Conservation (phyloP, 2,888 invertebrate species). For the Rhynchonema sp. region DNA sequence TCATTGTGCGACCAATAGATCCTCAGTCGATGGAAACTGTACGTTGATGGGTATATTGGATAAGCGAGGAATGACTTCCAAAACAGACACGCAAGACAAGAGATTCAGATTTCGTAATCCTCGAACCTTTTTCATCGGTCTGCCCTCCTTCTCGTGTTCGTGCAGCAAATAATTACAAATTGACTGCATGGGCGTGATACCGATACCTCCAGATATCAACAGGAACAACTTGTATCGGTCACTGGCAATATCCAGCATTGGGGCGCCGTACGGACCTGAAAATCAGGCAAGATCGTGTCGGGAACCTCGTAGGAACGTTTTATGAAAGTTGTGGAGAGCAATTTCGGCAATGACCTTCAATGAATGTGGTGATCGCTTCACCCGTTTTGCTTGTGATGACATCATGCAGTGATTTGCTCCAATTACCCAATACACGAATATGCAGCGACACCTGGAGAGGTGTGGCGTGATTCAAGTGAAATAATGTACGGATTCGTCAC, state of each 20-base stretch:
- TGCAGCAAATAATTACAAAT: slow-evolving; percentile 1
- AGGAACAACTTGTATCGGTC: background rate
- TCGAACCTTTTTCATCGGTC: slow-evolving; percentile 4
- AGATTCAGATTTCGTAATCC: background rate
- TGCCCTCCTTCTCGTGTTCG: background rate
- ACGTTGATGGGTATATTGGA: too few relatives aligned
- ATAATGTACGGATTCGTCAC: too few relatives aligned
- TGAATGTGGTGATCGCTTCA: slow-evolving; percentile 25
- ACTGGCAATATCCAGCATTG: background rate
- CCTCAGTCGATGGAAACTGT: background rate
- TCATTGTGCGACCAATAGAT: too few relatives aligned
- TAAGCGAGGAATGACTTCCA: background rate
- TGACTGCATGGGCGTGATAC: slow-evolving; percentile 2
- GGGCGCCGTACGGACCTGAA: background rate
- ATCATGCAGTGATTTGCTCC: slow-evolving; percentile 67
- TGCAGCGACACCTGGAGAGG: slow-evolving; percentile 63
- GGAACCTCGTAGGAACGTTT: too few relatives aligned
- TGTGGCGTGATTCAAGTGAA: too few relatives aligned
- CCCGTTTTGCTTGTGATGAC: slow-evolving; percentile 25
- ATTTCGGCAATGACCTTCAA: background rate
- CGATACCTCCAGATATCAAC: slow-evolving; percentile 3
- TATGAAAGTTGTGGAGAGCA: too few relatives aligned
- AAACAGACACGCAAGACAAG: background rate
- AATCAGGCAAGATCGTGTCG: too few relatives aligned
- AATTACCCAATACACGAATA: slow-evolving; percentile 74